Percentiles rank a stretch among this genome's conserved stretches.
phyloP scores from a whole-genome alignment of 2,797 vertebrate genomes.

The Orestias chungarensis region DNA sequence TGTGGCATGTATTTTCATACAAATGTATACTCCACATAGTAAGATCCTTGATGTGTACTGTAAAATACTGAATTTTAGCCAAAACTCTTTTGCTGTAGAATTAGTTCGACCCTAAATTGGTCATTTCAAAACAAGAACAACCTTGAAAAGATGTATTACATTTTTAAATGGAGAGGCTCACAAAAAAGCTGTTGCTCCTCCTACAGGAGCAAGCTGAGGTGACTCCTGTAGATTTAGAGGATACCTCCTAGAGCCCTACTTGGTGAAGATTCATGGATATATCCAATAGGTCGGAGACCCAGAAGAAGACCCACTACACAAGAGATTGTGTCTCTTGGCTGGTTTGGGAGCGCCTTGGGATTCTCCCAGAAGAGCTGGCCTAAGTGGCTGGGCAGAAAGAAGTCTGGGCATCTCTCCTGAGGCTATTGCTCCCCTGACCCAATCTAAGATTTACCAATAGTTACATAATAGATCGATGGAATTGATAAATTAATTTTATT shows the following conservation, averaged over 20 bases:
- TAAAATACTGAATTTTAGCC: background rate
- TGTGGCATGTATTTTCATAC: background rate
- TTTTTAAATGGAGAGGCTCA: too few relatives aligned
- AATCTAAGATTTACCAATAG: background rate
- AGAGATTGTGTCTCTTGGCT: background rate
- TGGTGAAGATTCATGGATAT: background rate
- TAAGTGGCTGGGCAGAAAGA: background rate
- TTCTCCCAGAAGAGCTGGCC: background rate
- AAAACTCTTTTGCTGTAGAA: background rate
- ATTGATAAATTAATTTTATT: too few relatives aligned
- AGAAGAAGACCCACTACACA: background rate
- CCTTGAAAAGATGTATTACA: too few relatives aligned
- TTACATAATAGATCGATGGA: background rate
- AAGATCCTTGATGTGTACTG: background rate
- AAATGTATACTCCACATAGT: background rate
- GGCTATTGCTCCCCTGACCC: background rate
- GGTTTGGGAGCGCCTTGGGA: background rate
- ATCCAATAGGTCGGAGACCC: background rate
- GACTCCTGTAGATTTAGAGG: background rate
- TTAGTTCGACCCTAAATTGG: background rate
- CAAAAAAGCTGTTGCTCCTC: background rate
- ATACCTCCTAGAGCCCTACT: background rate
- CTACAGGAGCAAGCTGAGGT: background rate
- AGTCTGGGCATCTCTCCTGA: background rate
- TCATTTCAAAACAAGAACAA: background rate